Evolutionary conservation across 2,797 vertebrate genomes (phyloP), one percentile per base, ranked within the genome.

Genomic region (Lateolabrax maculatus): DNA sequence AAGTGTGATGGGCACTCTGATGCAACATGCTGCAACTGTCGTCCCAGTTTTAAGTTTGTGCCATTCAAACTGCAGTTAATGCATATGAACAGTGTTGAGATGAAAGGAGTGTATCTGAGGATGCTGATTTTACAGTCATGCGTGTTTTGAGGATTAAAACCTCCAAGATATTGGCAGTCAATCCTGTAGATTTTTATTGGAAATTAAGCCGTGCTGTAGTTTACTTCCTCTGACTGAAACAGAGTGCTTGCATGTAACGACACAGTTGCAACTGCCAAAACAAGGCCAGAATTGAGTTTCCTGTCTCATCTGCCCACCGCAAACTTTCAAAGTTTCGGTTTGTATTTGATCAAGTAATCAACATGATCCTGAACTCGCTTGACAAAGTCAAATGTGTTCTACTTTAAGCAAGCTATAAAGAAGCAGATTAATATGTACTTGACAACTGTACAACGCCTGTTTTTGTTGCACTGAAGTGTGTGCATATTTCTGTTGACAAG

Each of bases 201-300:
- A 69, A 67, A 43, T 77, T 65, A 29, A 76, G 34, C 65, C 25
- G 16, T 34, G 53, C 25, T 15, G 34, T 71, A 23, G 23, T 16
- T 31, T 25, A 84, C 80, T 88, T 90, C 83, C 76, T 90, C 80
- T 75, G 36, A 80, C 49, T 71, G 79, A 88, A 87, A 79, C 25
- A 9, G 55, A 75, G 46, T 5, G 2, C 62, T 75, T 25, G 69
- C 60, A 27, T 73, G 73, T 53, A 81, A 83, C 71, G 51, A 66
- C 66, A 84, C 51, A 13, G 74, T 85, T 93, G 87, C 87, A 93
- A 93, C 92, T 90, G 90, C 88, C 84, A 93, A 83, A 93, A 92
- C 88, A 91, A 89, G 74, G 64, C 75, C 36, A 3, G 71, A 79
- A 75, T 75, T 86, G 74, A 74, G 63, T 88, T 91, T 93, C 89